phyloP scores from a whole-genome alignment of 2,797 vertebrate species.

The Percopsis omiscomaycus region DNA sequence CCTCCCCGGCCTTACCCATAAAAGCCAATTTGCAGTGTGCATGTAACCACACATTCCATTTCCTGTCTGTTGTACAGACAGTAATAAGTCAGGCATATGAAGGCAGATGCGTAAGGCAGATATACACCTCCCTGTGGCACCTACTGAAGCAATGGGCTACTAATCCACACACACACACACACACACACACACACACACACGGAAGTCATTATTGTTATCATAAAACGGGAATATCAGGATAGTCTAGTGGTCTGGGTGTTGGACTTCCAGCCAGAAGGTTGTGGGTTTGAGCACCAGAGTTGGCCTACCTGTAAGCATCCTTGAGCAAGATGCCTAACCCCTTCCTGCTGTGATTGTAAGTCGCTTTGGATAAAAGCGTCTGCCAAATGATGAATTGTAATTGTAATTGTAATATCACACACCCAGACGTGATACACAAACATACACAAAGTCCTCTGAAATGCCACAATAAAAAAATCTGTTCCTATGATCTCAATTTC shows the following conservation, averaged over 20 bases:
- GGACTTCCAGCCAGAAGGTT: too few relatives aligned
- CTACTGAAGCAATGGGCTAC: constrained; percentile 41
- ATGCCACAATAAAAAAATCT: not conserved
- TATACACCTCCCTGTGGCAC: constrained; percentile 39
- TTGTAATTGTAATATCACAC: too few relatives aligned
- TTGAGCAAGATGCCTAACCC: too few relatives aligned
- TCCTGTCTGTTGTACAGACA: constrained; percentile 13
- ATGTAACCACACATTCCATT: constrained; percentile 8
- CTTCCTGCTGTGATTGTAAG: too few relatives aligned
- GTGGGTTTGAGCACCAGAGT: too few relatives aligned
- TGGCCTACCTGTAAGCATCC: too few relatives aligned
- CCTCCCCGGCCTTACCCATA: constrained; percentile 27
- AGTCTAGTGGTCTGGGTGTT: too few relatives aligned
- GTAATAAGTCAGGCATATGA: constrained; percentile 35
- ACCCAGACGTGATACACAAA: too few relatives aligned
- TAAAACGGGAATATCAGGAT: too few relatives aligned
- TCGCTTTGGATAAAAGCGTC: too few relatives aligned
- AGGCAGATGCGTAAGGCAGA: constrained; percentile 31
- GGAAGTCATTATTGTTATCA: not conserved
- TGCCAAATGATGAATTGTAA: too few relatives aligned
- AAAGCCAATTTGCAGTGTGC: constrained; percentile 23
- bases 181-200: not conserved
- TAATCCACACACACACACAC: constrained; percentile 3
- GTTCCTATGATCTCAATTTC: not conserved
- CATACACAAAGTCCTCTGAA: not conserved